A percentile compares a stretch with the other conserved stretches of the same genome.
Evolutionary conservation across 2,797 vertebrate genomes (phyloP).

Genomic region (Sebastes oblongus): DNA sequence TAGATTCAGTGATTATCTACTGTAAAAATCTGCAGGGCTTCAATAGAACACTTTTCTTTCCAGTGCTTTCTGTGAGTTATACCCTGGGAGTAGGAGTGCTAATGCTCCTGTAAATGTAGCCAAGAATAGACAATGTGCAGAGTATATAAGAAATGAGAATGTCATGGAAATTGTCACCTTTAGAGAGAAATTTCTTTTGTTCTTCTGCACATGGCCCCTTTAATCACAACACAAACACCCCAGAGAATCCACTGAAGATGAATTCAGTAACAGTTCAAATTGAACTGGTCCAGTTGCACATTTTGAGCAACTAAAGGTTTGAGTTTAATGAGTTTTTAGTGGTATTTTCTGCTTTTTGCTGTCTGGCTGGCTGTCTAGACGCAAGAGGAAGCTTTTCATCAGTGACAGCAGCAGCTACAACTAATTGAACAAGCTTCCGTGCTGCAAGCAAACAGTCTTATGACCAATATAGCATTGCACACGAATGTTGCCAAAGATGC

Average conservation of each 20-base stretch:
- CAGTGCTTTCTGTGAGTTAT: neutral
- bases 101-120: neutral
- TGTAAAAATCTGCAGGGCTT: neutral
- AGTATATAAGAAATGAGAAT: neutral
- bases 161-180: neutral
- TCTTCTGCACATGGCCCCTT: neutral
- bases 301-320: neutral
- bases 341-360: neutral
- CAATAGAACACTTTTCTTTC: neutral
- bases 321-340: neutral
- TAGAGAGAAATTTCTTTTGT: neutral
- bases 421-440: slow-evolving; percentile 6
- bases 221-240: neutral
- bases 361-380: neutral
- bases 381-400: neutral
- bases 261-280: neutral
- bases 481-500: neutral
- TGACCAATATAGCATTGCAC: slow-evolving; percentile 6
- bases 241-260: neutral
- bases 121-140: neutral
- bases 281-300: neutral
- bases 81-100: neutral
- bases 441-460: neutral
- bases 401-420: neutral
- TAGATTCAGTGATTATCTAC: neutral